A percentile compares a stretch with the other conserved stretches of the same genome.
These are phyloP conservation scores for Ericerus pela DNA, from an alignment of 1,140 invertebrate species.

Conservation along the genomic window DNA sequence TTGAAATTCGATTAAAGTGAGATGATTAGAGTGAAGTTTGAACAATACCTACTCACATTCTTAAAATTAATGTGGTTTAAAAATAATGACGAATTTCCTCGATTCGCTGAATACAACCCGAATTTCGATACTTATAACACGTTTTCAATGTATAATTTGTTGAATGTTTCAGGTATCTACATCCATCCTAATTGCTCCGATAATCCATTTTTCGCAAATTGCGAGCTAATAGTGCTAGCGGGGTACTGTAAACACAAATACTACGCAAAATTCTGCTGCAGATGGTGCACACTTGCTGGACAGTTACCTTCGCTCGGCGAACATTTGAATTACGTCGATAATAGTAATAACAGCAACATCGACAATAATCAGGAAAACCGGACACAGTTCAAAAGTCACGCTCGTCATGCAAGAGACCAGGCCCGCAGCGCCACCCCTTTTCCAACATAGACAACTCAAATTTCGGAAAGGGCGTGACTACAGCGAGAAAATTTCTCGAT, in stretches of 20 bases:
- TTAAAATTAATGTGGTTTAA: conserved; percentile 9
- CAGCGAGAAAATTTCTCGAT: too few relatives aligned
- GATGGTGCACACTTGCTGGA: conserved; percentile 71
- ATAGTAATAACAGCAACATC: too few relatives aligned
- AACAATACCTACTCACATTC: too few relatives aligned
- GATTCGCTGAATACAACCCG: conserved; percentile 17
- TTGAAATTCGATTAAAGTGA: too few relatives aligned
- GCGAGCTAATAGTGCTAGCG: conserved; percentile 64
- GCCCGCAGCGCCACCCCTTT: too few relatives aligned
- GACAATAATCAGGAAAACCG: too few relatives aligned
- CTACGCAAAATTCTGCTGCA: conserved; percentile 85
- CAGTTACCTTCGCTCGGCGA: conserved; percentile 46
- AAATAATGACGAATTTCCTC: conserved; percentile 17
- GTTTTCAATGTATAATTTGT: background rate
- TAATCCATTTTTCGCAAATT: conserved; percentile 78
- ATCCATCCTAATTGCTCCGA: conserved; percentile 67
- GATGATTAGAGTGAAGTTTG: too few relatives aligned
- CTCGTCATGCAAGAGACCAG: too few relatives aligned
- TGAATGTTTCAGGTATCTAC: conserved; percentile 41
- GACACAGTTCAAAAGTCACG: too few relatives aligned
- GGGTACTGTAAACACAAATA: conserved; percentile 71
- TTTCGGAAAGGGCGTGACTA: too few relatives aligned
- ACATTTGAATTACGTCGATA: too few relatives aligned
- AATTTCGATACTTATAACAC: background rate
- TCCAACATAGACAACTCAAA: too few relatives aligned